phyloP scores from a whole-genome alignment of 2,113 vertebrate species.

The Takifugu bimaculatus region DNA sequence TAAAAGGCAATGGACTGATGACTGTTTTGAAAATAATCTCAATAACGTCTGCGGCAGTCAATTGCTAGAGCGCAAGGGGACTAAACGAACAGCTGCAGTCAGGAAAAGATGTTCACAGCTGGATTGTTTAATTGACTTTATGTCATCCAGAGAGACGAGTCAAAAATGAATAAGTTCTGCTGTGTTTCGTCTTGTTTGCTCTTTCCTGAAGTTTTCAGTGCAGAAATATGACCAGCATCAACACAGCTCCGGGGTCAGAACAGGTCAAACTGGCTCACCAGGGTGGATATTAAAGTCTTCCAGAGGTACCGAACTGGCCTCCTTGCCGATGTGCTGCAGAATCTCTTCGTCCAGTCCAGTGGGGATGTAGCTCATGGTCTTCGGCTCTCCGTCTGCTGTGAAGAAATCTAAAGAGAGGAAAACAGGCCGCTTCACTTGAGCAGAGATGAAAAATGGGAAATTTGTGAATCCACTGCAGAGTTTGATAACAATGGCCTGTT shows the following conservation, averaged over 20 bases:
- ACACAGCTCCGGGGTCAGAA: neutral
- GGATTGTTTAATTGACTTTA: constrained; percentile 21
- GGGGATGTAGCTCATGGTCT: constrained; percentile 82
- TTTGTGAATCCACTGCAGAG: neutral
- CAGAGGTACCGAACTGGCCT: constrained; percentile 86
- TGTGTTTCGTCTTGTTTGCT: neutral
- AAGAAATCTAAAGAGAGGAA: constrained; percentile 77
- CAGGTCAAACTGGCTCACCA: constrained; percentile 43
- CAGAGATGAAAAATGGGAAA: constrained; percentile 10
- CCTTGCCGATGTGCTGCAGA: constrained; percentile 80
- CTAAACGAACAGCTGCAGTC: constrained; percentile 10
- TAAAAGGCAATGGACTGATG: constrained; percentile 1
- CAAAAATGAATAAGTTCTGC: too few relatives aligned
- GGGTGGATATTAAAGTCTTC: constrained; percentile 87
- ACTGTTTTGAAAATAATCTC: constrained; percentile 16
- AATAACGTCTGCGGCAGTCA: constrained; percentile 5
- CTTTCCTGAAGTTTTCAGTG: neutral
- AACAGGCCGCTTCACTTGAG: neutral
- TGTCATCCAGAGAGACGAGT: neutral
- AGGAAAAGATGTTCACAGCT: constrained; percentile 18
- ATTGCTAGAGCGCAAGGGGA: constrained; percentile 1
- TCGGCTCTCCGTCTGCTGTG: constrained; percentile 84
- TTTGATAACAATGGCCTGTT: too few relatives aligned
- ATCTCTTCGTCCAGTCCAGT: constrained; percentile 82
- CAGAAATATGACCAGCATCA: neutral